phyloP scores from a whole-genome alignment of 2,797 vertebrate genomes.

The Sebastes oblongus region DNA sequence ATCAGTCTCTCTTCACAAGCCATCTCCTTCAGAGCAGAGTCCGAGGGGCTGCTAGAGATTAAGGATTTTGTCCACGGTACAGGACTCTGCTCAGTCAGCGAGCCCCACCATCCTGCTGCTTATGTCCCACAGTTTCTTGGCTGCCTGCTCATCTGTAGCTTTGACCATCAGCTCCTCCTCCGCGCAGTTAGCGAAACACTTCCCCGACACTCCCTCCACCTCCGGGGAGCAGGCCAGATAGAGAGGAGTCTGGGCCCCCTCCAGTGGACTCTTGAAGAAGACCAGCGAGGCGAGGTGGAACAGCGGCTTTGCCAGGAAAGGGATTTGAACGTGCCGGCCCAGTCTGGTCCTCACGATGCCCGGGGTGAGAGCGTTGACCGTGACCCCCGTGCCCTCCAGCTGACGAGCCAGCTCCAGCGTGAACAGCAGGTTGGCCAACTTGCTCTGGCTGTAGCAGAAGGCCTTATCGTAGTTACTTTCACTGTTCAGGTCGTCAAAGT shows the following conservation, averaged over 20 bases:
- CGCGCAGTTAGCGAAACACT: conserved; percentile 92
- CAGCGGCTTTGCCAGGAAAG: conserved; percentile 87
- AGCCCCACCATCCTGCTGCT: conserved; percentile 93
- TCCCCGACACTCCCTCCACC: conserved; percentile 88
- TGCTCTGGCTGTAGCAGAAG: conserved; percentile 94
- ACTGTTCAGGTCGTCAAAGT: conserved; percentile 94
- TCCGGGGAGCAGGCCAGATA: conserved; percentile 91
- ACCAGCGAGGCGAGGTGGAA: conserved; percentile 88
- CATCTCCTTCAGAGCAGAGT: not conserved
- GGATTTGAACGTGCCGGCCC: conserved; percentile 89
- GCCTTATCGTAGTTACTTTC: conserved; percentile 88
- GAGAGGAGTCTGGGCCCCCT: conserved; percentile 92
- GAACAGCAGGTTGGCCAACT: conserved; percentile 93
- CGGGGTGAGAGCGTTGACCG: conserved; percentile 90
- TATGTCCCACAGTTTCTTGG: conserved; percentile 91
- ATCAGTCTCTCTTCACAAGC: conserved; percentile 7
- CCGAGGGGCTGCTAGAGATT: conserved; percentile 5
- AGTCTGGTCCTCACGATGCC: conserved; percentile 93
- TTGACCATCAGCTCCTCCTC: conserved; percentile 89
- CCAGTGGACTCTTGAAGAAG: conserved; percentile 91
- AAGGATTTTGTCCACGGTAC: conserved; percentile 14
- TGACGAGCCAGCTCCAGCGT: conserved; percentile 86
- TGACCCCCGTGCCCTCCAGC: conserved; percentile 88
- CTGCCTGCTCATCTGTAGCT: conserved; percentile 87
- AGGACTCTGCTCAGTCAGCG: conserved; percentile 70